Conservation (phyloP, 92 coral and sea anemone genomes). For the Micromussa lordhowensis region DNA sequence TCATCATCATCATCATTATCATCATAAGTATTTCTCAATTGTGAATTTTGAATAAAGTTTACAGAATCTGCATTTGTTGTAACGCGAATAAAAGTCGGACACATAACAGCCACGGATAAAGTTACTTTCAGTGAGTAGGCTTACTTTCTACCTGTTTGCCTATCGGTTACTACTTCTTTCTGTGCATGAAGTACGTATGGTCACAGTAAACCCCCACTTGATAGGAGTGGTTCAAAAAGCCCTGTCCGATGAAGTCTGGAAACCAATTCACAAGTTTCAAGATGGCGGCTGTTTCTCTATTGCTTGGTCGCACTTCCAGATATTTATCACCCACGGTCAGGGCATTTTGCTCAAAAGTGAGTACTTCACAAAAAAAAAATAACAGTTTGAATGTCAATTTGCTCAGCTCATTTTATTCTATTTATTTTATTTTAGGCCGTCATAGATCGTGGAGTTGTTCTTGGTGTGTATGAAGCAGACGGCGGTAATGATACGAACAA, state of each 20-base stretch:
- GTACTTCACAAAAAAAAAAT: background rate
- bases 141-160: too few species aligned
- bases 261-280: background rate
- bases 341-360: constrained; percentile 24
- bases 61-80: too few species aligned
- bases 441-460: constrained; percentile 80
- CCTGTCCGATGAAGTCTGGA: constrained; percentile 3
- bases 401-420: background rate
- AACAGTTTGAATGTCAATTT: background rate
- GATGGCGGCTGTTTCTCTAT: constrained; percentile 12
- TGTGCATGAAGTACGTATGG: too few species aligned
- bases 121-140: too few species aligned
- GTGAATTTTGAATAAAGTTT: too few species aligned
- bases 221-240: too few species aligned
- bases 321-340: constrained; percentile 1
- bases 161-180: too few species aligned
- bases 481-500: background rate
- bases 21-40: too few species aligned
- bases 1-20: too few species aligned
- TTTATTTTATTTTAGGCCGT: constrained; percentile 51
- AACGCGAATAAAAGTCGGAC: too few species aligned
- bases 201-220: too few species aligned
- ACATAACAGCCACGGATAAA: too few species aligned
- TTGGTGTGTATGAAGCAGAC: constrained; percentile 74
- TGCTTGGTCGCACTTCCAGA: background rate